phyloP scores from a whole-genome alignment of 1,140 invertebrate species.

The Drosophila bocqueti region DNA sequence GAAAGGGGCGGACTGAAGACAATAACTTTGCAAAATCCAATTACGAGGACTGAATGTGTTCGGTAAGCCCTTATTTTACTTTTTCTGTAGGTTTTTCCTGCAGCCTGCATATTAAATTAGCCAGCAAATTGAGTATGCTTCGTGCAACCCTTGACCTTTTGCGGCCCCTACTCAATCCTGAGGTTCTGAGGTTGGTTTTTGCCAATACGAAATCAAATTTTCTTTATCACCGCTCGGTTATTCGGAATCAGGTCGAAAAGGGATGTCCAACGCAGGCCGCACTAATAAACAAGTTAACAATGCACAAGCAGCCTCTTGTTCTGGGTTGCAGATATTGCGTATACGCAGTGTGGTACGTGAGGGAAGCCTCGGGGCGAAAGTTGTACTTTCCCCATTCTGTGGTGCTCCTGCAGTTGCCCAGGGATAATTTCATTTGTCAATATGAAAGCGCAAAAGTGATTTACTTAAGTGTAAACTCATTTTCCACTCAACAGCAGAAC shows the following conservation, averaged over 20 bases:
- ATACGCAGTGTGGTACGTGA: constrained; percentile 73
- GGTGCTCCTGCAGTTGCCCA: background rate
- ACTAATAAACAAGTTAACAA: constrained; percentile 52
- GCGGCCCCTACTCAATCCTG: background rate
- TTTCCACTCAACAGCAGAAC: constrained; percentile 72
- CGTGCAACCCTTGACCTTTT: constrained; percentile 45
- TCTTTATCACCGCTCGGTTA: constrained; percentile 45
- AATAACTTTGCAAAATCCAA: constrained; percentile 79
- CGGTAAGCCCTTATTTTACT: constrained; percentile 42
- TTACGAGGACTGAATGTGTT: constrained; percentile 55
- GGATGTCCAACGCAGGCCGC: constrained; percentile 6
- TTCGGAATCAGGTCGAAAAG: constrained; percentile 35
- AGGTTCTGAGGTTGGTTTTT: constrained; percentile 17
- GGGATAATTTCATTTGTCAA: constrained; percentile 68
- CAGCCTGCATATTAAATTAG: constrained; percentile 80
- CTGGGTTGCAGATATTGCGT: constrained; percentile 29
- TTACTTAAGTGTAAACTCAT: constrained; percentile 80
- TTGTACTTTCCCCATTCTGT: constrained; percentile 8
- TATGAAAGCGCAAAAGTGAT: constrained; percentile 69
- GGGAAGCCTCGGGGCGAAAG: constrained; percentile 16
- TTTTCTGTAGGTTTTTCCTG: constrained; percentile 47
- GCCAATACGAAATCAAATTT: constrained; percentile 79
- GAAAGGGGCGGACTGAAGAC: constrained; percentile 46
- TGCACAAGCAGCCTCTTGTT: constrained; percentile 21
- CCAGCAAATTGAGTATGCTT: constrained; percentile 66